Evolutionary conservation across 1,140 invertebrate genomes (phyloP).

Genomic region (Drosophila sproati): DNA sequence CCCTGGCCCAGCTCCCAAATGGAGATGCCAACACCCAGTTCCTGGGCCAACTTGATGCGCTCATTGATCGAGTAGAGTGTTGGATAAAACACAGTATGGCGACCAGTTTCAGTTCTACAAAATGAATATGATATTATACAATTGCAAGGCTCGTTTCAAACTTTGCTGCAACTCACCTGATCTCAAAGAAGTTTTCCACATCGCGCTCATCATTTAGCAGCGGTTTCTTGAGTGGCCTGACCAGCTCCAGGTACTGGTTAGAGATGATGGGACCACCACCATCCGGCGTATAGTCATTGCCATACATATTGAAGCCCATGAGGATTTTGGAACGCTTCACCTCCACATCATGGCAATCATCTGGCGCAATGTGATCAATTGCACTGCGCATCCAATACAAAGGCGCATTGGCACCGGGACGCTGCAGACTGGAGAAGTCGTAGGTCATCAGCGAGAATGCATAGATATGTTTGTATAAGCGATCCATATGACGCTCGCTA

Average conservation of each 20-base stretch:
- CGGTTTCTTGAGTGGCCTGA: slow-evolving; percentile 89
- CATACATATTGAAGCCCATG: slow-evolving; percentile 97
- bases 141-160: too few species aligned
- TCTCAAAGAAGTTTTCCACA: slow-evolving; percentile 94
- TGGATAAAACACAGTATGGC: slow-evolving; percentile 94
- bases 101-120: slow-evolving; percentile 86
- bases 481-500: slow-evolving; percentile 90
- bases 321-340: slow-evolving; percentile 91
- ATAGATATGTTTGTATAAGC: slow-evolving; percentile 90
- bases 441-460: slow-evolving; percentile 98
- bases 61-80: slow-evolving; percentile 93
- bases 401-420: slow-evolving; percentile 95
- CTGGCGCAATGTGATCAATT: slow-evolving; percentile 89
- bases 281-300: slow-evolving; percentile 92
- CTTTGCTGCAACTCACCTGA: slow-evolving; percentile 88
- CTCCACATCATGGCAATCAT: slow-evolving; percentile 85
- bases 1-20: slow-evolving; percentile 99
- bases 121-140: slow-evolving; percentile 13
- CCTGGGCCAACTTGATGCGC: slow-evolving; percentile 91
- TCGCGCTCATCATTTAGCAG: slow-evolving; percentile 91
- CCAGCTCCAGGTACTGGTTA: slow-evolving; percentile 90
- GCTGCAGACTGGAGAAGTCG: slow-evolving; percentile 94
- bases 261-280: slow-evolving; percentile 92
- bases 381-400: slow-evolving; percentile 92
- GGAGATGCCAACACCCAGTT: slow-evolving; percentile 93